Conservation (phyloP, 2,113 vertebrate species). For the Mastomys coucha region DNA sequence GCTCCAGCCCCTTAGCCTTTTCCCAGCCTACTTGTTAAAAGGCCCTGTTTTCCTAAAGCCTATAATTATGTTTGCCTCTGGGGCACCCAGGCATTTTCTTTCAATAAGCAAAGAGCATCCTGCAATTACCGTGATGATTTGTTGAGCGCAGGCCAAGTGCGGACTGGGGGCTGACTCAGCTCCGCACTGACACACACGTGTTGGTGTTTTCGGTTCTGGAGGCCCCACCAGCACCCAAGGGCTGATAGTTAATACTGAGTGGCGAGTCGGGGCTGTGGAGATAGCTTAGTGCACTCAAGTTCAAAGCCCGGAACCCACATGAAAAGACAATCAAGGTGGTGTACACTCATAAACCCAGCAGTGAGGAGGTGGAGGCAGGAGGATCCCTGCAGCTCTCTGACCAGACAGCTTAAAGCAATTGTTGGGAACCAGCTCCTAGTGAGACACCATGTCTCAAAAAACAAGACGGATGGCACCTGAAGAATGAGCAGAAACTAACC, state of each 20-base stretch:
- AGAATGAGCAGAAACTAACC: background rate
- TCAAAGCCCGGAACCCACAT: background rate
- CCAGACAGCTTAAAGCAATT: background rate
- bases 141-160: constrained; percentile 69
- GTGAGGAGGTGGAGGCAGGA: background rate
- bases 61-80: constrained; percentile 77
- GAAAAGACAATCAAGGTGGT: background rate
- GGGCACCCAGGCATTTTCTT: constrained; percentile 67
- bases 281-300: background rate
- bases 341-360: background rate
- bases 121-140: constrained; percentile 77
- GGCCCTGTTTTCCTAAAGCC: constrained; percentile 71
- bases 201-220: constrained; percentile 63
- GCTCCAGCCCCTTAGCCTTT: constrained; percentile 42
- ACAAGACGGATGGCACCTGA: background rate
- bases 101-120: constrained; percentile 77
- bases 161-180: constrained; percentile 71
- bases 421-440: background rate
- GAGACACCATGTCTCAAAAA: background rate
- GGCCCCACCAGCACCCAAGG: constrained; percentile 33
- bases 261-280: background rate
- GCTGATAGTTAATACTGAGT: constrained; percentile 80
- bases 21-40: constrained; percentile 65
- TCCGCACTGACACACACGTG: constrained; percentile 71
- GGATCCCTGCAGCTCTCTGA: background rate